Percentiles rank a stretch among this genome's conserved stretches.
These are phyloP conservation scores for Macrosteles quadrilineatus DNA, from an alignment of 1,140 invertebrate genomes.

Conservation along the genomic window DNA sequence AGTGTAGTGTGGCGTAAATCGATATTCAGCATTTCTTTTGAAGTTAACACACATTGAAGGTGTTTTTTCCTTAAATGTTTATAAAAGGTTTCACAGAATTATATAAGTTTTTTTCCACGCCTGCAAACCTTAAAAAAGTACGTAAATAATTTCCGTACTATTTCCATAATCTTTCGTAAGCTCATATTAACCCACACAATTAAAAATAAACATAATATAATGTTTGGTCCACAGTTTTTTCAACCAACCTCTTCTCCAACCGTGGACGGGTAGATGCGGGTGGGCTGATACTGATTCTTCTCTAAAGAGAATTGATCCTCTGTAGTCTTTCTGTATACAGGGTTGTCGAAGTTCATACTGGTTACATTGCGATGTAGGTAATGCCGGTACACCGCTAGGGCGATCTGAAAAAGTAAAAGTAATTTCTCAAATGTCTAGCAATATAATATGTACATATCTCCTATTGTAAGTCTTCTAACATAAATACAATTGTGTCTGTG, in stretches of 20 bases:
- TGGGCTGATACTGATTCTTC: constrained; percentile 71
- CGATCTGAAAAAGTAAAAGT: constrained; percentile 68
- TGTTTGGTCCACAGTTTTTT: neutral
- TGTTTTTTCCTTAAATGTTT: no score
- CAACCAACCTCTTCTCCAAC: constrained; percentile 78
- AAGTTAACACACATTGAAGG: no score
- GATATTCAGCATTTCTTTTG: no score
- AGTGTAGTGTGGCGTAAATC: no score
- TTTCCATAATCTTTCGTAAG: neutral
- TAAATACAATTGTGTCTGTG: no score
- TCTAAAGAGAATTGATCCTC: constrained; percentile 81
- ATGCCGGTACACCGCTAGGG: constrained; percentile 78
- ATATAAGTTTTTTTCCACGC: neutral
- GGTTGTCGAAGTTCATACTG: constrained; percentile 99
- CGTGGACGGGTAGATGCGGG: constrained; percentile 66
- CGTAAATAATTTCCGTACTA: neutral
- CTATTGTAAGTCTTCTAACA: no score
- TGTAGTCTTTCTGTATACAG: constrained; percentile 95
- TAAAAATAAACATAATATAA: neutral
- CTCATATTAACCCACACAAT: neutral
- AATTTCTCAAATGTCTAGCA: no score
- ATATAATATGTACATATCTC: no score
- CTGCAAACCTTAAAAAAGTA: neutral
- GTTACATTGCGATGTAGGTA: constrained; percentile 83
- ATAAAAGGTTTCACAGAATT: no score